Conservation (phyloP, 2,113 vertebrate genomes). For the Odontophorus gujanensis region DNA sequence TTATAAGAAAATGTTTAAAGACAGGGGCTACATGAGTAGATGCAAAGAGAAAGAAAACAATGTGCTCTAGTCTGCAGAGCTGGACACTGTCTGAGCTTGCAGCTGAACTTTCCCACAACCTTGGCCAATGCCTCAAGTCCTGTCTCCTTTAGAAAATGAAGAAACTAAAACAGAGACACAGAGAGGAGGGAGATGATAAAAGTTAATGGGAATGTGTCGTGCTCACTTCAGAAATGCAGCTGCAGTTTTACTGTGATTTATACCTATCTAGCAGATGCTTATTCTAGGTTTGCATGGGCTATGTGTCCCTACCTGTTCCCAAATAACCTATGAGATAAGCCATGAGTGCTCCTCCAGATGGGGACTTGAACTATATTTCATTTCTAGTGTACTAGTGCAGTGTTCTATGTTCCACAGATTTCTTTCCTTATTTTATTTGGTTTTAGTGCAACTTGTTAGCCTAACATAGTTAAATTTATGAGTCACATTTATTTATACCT, state of each 20-base stretch:
- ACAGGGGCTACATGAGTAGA: fast-evolving
- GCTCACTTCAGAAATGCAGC: not conserved
- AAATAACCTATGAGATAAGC: slow-evolving; percentile 40
- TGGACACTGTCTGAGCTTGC: not conserved
- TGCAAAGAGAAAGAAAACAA: not conserved
- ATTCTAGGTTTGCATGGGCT: not conserved
- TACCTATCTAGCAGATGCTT: not conserved
- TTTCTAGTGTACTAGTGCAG: slow-evolving; percentile 49
- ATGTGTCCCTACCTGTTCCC: not conserved
- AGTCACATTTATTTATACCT: slow-evolving; percentile 67
- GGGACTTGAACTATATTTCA: slow-evolving; percentile 13
- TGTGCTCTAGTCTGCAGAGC: not conserved
- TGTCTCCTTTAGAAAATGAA: not conserved
- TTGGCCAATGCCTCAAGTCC: not conserved
- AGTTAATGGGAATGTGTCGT: not conserved
- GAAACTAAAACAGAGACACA: not conserved
- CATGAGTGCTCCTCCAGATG: not conserved
- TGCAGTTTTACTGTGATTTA: not conserved
- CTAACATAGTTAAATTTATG: slow-evolving; percentile 70
- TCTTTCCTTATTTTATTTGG: slow-evolving; percentile 68
- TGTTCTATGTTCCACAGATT: slow-evolving; percentile 52
- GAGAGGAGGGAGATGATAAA: not conserved
- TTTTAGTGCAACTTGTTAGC: slow-evolving; percentile 71
- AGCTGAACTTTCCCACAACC: slow-evolving; percentile 1
- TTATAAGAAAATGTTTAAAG: not conserved